phyloP scores from a whole-genome alignment of 2,113 vertebrate species.

The Columbina picui region DNA sequence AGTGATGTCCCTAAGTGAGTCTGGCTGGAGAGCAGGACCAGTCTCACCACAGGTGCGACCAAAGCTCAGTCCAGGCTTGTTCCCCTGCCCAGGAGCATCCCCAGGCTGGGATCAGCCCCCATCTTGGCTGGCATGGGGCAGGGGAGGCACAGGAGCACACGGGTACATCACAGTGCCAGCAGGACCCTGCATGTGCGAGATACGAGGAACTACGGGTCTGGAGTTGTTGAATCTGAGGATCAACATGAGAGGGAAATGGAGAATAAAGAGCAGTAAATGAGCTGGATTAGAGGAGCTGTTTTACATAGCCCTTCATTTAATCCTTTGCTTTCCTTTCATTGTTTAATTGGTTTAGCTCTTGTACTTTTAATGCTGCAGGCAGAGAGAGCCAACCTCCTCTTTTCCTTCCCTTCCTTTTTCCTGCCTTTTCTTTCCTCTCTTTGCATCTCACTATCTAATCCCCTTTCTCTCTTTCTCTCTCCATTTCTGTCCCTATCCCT shows the following conservation, averaged over 20 bases:
- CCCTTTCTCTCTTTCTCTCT: slow-evolving; percentile 47
- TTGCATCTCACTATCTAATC: slow-evolving; percentile 26
- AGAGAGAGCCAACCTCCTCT: neutral
- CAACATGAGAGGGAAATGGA: slow-evolving; percentile 53
- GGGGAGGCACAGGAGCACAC: neutral
- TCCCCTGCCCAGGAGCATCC: neutral
- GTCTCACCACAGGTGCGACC: accelerated
- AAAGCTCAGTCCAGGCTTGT: accelerated
- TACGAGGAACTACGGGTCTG: accelerated
- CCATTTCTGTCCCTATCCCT: slow-evolving; percentile 16
- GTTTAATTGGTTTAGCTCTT: slow-evolving; percentile 70
- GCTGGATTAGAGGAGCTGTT: slow-evolving; percentile 68
- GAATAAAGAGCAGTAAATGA: slow-evolving; percentile 68
- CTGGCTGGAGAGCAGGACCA: neutral
- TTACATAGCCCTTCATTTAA: slow-evolving; percentile 69
- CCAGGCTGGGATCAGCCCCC: neutral
- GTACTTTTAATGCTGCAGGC: slow-evolving; percentile 47
- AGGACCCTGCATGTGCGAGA: accelerated
- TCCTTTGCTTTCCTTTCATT: slow-evolving; percentile 68
- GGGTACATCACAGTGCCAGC: accelerated
- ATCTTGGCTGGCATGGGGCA: accelerated
- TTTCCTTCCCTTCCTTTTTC: neutral
- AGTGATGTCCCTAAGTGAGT: accelerated
- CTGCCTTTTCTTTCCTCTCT: slow-evolving; percentile 10
- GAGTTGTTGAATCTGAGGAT: slow-evolving; percentile 8